Percentiles rank a stretch among this genome's conserved stretches.
Conservation (phyloP, 2,888 invertebrate genomes). For the Dexiosoma caninum region DNA sequence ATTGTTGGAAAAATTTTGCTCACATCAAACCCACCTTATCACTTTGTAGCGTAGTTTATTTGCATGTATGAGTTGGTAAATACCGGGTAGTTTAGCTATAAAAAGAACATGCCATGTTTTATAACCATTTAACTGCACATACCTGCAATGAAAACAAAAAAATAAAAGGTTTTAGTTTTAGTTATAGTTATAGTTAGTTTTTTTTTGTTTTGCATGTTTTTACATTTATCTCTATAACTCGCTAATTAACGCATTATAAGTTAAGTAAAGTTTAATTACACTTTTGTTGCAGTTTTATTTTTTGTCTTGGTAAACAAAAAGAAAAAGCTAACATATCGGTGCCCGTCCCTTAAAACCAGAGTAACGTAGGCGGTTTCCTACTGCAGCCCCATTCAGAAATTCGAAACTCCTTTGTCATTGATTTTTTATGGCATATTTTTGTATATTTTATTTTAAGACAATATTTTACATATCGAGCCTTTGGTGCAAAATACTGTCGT, state of each 20-base stretch:
- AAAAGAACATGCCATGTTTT: slow-evolving; percentile 49
- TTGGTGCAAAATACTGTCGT: no score
- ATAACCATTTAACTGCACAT: slow-evolving; percentile 54
- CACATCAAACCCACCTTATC: slow-evolving; percentile 18
- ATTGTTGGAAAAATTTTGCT: no score
- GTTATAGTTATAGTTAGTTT: slow-evolving; percentile 25
- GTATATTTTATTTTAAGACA: no score
- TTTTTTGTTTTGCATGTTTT: no score
- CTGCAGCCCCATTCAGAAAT: no score
- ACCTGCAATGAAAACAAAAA: slow-evolving; percentile 59
- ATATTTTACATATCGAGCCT: no score
- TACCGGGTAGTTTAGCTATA: neutral
- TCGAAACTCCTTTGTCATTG: no score
- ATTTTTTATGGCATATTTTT: no score
- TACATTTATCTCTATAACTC: slow-evolving; percentile 46
- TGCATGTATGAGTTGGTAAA: neutral
- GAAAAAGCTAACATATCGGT: no score
- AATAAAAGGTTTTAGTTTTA: slow-evolving; percentile 27
- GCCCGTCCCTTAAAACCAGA: no score
- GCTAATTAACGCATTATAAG: slow-evolving; percentile 63
- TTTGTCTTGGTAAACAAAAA: no score
- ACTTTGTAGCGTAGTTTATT: neutral
- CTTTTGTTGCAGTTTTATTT: neutral
- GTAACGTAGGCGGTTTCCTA: no score
- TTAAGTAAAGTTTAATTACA: slow-evolving; percentile 45